Conservation (phyloP, 2,113 vertebrate species). For the Menidia beryllina region DNA sequence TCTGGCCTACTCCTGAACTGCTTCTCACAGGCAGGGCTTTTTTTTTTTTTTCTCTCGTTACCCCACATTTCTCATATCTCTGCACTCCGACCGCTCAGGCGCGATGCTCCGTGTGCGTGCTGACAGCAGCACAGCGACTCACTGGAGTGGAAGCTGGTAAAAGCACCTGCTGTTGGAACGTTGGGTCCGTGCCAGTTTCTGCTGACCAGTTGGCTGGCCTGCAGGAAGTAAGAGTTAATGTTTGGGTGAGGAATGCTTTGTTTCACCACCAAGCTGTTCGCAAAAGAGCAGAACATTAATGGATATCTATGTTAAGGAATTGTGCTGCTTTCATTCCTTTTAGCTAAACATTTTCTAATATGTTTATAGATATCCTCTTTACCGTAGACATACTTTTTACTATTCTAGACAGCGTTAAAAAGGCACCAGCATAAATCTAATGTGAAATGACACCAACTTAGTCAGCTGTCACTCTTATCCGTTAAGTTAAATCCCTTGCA, state of each 20-base stretch:
- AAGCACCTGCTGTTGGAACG: constrained; percentile 43
- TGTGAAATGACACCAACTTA: background rate
- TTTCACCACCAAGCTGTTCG: background rate
- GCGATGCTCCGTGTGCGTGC: background rate
- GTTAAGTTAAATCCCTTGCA: too few species aligned
- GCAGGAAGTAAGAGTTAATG: constrained; percentile 15
- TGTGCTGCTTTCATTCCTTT: too few species aligned
- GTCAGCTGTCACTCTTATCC: too few species aligned
- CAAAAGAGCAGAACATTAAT: too few species aligned
- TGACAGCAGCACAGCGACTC: constrained; percentile 8
- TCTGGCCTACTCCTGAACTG: constrained; percentile 48
- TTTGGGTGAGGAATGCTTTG: constrained; percentile 6
- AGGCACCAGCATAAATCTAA: too few species aligned
- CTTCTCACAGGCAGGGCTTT: too few species aligned
- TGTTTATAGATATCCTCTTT: too few species aligned
- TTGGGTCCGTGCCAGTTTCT: constrained; percentile 19
- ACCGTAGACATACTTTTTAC: too few species aligned
- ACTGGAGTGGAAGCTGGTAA: constrained; percentile 15
- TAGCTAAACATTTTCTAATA: too few species aligned
- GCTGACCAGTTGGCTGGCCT: constrained; percentile 23
- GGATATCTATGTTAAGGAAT: too few species aligned
- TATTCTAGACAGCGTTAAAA: too few species aligned
- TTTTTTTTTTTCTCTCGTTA: too few species aligned
- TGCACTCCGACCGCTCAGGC: background rate
- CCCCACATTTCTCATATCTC: background rate